Conservation (phyloP, 2,888 invertebrate genomes). For the Andricus curvator region DNA sequence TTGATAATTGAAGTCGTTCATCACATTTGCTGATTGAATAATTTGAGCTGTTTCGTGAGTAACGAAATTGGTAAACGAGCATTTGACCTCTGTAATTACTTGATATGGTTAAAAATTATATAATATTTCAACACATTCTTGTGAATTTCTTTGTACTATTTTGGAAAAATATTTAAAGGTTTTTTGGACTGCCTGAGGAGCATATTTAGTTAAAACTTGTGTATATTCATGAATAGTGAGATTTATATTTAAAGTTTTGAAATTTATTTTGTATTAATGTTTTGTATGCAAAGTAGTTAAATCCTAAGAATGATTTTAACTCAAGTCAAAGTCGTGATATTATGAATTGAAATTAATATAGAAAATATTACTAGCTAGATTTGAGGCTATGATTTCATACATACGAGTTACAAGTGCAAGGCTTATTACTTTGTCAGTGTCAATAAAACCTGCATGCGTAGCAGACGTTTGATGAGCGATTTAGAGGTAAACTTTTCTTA, state of each 20-base stretch:
- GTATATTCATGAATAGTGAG: no score
- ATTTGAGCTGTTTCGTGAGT: background rate
- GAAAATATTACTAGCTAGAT: background rate
- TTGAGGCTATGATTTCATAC: no score
- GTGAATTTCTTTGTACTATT: no score
- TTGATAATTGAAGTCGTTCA: background rate
- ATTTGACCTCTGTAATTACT: background rate
- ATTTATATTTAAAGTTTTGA: no score
- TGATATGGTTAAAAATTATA: background rate
- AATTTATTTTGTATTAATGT: no score
- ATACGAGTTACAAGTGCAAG: background rate
- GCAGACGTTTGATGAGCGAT: background rate
- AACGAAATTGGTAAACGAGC: background rate
- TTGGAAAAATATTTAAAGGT: no score
- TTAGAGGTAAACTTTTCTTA: background rate
- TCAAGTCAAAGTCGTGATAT: background rate
- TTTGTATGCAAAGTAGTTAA: no score
- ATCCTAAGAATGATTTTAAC: background rate
- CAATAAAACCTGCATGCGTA: background rate
- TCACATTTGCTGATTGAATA: background rate
- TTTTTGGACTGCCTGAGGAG: no score
- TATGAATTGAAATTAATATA: background rate
- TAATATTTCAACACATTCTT: background rate
- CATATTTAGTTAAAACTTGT: no score
- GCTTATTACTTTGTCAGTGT: constrained; percentile 3